Base-by-base conservation (phyloP, 1,140 invertebrate genomes). In the Oppia nitens region DNA sequence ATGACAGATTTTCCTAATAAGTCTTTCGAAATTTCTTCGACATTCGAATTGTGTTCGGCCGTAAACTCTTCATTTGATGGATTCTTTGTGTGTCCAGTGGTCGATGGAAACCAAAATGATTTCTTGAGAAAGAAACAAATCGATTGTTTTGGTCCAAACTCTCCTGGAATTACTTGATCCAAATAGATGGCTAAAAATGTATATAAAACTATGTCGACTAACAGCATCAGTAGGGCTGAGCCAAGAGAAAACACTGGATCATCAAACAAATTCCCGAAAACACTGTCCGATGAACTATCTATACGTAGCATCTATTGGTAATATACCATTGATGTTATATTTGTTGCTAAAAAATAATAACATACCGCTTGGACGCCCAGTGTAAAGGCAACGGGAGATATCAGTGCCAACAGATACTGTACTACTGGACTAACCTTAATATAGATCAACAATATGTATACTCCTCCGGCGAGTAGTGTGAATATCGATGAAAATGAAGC, bases 1-100 rank as follows among this genome's bases (percentile, higher is more conserved):
- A 58, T 58, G 11, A 24, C 55, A 1, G 2, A 54, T 14, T 3
- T 57, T 21, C 20, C 25, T 57, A 32, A 14, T 20, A 51, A 26
- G 17, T 58, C 57, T 11, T 58, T 47, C 20, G 4, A 25, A 1
- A 58, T 20, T 17, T 26, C 2, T 32, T 58, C 57, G 23, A 58
- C 24, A 58, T 58, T 20, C 20, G 20, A 1, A 53, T 57, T 57
- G 50, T 28, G 14, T 53, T 17, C 14, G 9, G 47, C 53, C 11
- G 17, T 25, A 4, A 23, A 6, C 6, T 54, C 21, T n/a, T 48
- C 28, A 21, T 54, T 54, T 9, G n/a, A n/a, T 9, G 6, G 28
- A 21, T 17, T 6, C n/a, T n/a, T n/a, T 9, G n/a, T 11, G 6
- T 27, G 1, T 24, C 2, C 29, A 6, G 14, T 4, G 6, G 6